phyloP scores from a whole-genome alignment of 1,140 invertebrate species.

The Nasonia giraulti region DNA sequence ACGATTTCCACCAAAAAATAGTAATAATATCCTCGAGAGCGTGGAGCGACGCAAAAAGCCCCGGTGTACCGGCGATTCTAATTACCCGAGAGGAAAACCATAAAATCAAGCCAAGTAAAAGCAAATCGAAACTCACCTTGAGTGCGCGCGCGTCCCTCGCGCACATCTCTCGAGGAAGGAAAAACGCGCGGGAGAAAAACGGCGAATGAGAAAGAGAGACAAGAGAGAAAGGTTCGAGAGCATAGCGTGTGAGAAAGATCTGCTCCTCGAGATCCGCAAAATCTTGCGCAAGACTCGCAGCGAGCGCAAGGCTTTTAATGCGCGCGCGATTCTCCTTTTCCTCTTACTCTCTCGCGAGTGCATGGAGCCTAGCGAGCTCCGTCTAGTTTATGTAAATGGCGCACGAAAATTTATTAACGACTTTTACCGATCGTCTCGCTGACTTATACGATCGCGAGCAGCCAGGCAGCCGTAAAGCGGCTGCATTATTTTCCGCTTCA shows the following conservation, averaged over 20 bases:
- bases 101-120: conserved; percentile 30
- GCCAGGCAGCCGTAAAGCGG: too few species aligned
- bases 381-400: background rate
- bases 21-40: background rate
- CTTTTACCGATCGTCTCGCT: background rate
- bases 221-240: conserved; percentile 18
- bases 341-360: background rate
- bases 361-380: background rate
- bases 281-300: conserved; percentile 24
- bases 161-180: background rate
- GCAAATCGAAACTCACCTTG: conserved; percentile 8
- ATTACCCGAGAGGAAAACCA: conserved; percentile 31
- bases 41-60: background rate
- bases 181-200: background rate
- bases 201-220: background rate
- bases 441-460: background rate
- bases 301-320: background rate
- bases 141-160: background rate
- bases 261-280: conserved; percentile 37
- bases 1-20: background rate
- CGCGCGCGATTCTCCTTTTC: conserved; percentile 16
- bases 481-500: too few species aligned
- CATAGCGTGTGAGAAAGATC: conserved; percentile 44
- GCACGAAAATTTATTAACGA: background rate
- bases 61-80: conserved; percentile 13